Percentiles rank a stretch among this genome's conserved stretches.
Conservation (phyloP, 2,797 vertebrate genomes). For the Crax fasciolata region DNA sequence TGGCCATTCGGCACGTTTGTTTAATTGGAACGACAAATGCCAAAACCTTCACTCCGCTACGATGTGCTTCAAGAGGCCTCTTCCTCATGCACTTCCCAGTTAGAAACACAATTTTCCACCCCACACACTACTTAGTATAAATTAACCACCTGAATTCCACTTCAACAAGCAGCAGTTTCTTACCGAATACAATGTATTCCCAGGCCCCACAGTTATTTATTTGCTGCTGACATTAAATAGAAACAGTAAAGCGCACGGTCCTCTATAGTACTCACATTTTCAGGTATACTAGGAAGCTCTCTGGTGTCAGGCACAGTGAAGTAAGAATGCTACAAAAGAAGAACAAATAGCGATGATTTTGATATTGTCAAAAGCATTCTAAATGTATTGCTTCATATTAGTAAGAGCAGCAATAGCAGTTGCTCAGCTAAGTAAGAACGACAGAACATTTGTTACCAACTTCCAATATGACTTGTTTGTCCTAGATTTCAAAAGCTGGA, state of each 20-base stretch:
- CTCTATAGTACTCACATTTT: slow-evolving; percentile 91
- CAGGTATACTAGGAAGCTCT: slow-evolving; percentile 96
- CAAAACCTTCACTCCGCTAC: background rate
- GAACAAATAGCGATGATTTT: slow-evolving; percentile 58
- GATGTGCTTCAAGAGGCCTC: background rate
- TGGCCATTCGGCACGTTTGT: background rate
- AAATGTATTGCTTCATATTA: background rate
- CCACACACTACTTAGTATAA: background rate
- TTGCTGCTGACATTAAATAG: too few species aligned
- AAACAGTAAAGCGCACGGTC: rapidly evolving
- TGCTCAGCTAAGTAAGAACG: background rate
- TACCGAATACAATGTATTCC: background rate
- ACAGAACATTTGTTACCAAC: background rate
- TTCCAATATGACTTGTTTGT: background rate
- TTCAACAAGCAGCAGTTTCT: background rate
- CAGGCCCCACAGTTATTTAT: background rate
- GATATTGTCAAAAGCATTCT: background rate
- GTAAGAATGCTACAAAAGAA: slow-evolving; percentile 90
- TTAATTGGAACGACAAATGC: background rate
- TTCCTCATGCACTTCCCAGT: background rate
- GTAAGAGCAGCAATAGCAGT: background rate
- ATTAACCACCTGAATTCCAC: background rate
- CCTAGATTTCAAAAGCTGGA: background rate
- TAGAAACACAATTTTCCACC: background rate
- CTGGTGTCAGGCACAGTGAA: slow-evolving; percentile 95